Conservation (phyloP, 2,797 vertebrate species). For the Clangula hyemalis region DNA sequence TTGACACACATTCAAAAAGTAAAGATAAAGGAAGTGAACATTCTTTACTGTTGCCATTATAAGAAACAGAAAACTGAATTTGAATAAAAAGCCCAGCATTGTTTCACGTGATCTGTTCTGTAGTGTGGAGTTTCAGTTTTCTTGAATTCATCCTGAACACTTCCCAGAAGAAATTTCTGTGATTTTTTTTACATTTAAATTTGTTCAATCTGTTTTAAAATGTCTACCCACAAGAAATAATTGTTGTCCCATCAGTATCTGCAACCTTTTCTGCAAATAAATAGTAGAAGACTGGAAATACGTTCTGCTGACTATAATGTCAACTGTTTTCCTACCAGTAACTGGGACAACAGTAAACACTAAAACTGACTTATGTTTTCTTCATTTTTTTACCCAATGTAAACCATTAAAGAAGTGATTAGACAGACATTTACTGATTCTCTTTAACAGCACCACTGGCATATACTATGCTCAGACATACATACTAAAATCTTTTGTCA, state of each 20-base stretch:
- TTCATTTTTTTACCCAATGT: background rate
- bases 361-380: background rate
- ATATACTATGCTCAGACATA: background rate
- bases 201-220: background rate
- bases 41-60: background rate
- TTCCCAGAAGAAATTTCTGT: background rate
- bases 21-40: slow-evolving; percentile 15
- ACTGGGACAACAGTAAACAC: background rate
- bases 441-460: background rate
- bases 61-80: background rate
- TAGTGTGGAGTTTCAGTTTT: background rate
- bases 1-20: slow-evolving; percentile 67
- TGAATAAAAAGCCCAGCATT: background rate
- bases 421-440: background rate
- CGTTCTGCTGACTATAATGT: background rate
- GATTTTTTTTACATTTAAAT: background rate
- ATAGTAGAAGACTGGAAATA: background rate
- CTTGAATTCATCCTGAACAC: background rate
- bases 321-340: background rate
- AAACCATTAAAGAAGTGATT: background rate
- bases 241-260: background rate
- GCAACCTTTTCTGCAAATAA: background rate
- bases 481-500: background rate
- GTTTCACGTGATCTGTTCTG: background rate
- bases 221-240: background rate